These are phyloP conservation scores for Lepus townsendii DNA, from an alignment of 2,797 vertebrate species.

Conservation along the genomic window DNA sequence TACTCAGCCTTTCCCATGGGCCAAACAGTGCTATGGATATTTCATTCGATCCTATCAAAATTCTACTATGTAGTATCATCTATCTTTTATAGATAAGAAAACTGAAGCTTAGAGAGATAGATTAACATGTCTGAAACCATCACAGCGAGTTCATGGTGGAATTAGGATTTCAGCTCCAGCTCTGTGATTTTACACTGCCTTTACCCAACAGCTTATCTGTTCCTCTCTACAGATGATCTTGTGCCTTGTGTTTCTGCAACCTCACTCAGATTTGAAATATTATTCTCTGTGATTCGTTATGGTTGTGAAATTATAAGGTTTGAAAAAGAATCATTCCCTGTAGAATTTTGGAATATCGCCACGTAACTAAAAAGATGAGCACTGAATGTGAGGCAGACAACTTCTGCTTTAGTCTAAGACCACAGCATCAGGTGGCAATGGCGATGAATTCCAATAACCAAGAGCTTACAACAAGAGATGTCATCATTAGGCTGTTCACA, in stretches of 20 bases:
- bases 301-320: conserved; percentile 5
- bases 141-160: not conserved
- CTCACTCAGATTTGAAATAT: not conserved
- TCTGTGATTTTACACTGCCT: not conserved
- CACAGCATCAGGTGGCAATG: not conserved
- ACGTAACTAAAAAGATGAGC: not conserved
- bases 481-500: conserved; percentile 62
- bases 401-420: not conserved
- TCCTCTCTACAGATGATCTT: not conserved
- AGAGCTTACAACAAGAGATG: not conserved
- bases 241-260: not conserved
- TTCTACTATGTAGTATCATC: not conserved
- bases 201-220: not conserved
- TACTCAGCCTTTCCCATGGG: not conserved
- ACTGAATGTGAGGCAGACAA: not conserved
- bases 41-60: not conserved
- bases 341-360: not conserved
- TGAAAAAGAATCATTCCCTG: not conserved
- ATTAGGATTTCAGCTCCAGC: not conserved
- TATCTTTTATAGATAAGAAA: conserved; percentile 1
- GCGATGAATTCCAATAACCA: conserved; percentile 19
- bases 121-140: not conserved
- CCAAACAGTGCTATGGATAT: not conserved
- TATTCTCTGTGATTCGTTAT: conserved; percentile 5
- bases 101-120: not conserved